A percentile compares a stretch with the other conserved stretches of the same genome.
Conservation (phyloP, 2,888 invertebrate species). For the Phrixothrix hirtus region DNA sequence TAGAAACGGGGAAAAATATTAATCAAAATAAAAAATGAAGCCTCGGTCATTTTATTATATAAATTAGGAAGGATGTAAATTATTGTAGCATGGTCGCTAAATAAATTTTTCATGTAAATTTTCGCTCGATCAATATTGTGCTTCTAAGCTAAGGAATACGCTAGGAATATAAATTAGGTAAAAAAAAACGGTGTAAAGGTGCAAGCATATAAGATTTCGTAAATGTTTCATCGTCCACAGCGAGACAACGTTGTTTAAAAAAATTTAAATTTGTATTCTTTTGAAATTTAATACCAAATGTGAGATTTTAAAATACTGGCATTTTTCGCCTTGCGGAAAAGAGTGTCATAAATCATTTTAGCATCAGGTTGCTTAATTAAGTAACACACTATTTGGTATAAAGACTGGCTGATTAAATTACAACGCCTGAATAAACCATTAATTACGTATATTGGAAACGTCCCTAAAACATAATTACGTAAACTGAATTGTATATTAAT, state of each 20-base stretch:
- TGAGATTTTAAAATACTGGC: no score
- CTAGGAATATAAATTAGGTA: conserved; percentile 31
- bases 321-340: no score
- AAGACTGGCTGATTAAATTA: background rate
- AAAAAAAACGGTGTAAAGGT: conserved; percentile 13
- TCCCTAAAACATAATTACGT: conserved; percentile 3
- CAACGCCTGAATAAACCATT: background rate
- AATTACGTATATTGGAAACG: conserved; percentile 9
- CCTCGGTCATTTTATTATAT: no score
- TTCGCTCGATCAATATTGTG: conserved; percentile 32
- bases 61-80: no score
- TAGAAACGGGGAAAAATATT: no score
- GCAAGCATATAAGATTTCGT: conserved; percentile 15
- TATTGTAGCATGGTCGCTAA: no score
- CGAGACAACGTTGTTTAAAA: no score
- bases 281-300: no score
- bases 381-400: background rate
- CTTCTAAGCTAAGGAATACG: conserved; percentile 32
- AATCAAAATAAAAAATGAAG: no score
- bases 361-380: conserved; percentile 1
- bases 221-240: background rate
- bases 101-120: conserved; percentile 30
- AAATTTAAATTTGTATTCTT: no score
- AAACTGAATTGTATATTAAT: background rate
- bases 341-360: background rate